phyloP scores from a whole-genome alignment of 1,140 invertebrate species.

The Lineus longissimus region DNA sequence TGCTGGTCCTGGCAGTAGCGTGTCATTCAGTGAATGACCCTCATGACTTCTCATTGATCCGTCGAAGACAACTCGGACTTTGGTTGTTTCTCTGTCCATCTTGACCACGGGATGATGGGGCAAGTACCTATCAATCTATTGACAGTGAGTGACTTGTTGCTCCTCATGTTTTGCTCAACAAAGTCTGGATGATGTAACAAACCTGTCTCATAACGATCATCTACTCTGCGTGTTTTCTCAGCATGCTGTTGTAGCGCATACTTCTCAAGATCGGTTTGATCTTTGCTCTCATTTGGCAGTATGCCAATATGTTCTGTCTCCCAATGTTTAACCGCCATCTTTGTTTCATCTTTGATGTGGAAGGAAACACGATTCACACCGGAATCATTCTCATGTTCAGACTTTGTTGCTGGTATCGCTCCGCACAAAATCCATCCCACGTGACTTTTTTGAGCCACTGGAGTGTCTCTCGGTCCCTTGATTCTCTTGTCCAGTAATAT shows the following conservation, averaged over 20 bases:
- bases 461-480: too few species aligned
- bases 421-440: too few species aligned
- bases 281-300: too few species aligned
- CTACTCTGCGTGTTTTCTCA: neutral
- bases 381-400: too few species aligned
- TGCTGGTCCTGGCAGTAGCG: constrained; percentile 33
- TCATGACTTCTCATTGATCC: constrained; percentile 16
- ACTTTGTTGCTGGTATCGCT: too few species aligned
- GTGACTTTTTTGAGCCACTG: too few species aligned
- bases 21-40: constrained; percentile 15
- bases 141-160: neutral
- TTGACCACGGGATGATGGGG: constrained; percentile 21
- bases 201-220: constrained; percentile 17
- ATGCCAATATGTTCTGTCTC: too few species aligned
- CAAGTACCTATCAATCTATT: constrained; percentile 12
- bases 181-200: neutral
- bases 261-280: too few species aligned
- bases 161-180: neutral
- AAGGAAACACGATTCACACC: too few species aligned
- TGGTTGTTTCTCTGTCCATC: constrained; percentile 17
- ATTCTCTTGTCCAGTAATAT: too few species aligned
- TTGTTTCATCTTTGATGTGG: too few species aligned
- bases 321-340: too few species aligned
- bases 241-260: constrained; percentile 3
- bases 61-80: constrained; percentile 23